Percentiles rank a stretch among this genome's conserved stretches.
Evolutionary conservation across 1,140 invertebrate species (phyloP).

Genomic region (Pogonomyrmex californicus): DNA sequence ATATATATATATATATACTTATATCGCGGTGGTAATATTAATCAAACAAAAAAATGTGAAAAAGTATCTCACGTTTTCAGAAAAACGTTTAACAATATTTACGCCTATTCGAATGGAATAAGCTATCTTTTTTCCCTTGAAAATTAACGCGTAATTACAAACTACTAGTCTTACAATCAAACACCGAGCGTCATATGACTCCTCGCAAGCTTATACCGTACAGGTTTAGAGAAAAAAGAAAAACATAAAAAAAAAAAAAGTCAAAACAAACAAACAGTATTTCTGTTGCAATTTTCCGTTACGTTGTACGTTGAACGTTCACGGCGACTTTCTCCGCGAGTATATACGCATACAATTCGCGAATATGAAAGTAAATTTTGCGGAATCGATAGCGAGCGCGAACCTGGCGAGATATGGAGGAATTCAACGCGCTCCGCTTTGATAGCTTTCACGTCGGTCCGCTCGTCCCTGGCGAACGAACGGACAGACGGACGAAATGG

Average conservation of each 20-base stretch:
- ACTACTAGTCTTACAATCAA: constrained; percentile 15
- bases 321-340: constrained; percentile 22
- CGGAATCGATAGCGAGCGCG: constrained; percentile 29
- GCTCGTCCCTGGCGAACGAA: neutral
- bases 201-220: neutral
- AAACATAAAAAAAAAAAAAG: neutral
- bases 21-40: neutral
- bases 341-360: neutral
- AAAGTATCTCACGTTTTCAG: neutral
- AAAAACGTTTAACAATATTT: neutral
- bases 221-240: too few relatives aligned
- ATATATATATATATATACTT: too few relatives aligned
- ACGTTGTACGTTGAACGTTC: neutral
- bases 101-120: neutral
- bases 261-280: neutral
- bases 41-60: neutral
- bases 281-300: neutral
- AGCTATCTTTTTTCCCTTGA: neutral
- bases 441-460: constrained; percentile 49
- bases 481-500: neutral
- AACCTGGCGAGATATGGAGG: constrained; percentile 16
- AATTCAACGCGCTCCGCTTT: constrained; percentile 14
- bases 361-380: constrained; percentile 39
- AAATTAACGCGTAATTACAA: constrained; percentile 2
- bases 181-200: neutral